Base-by-base conservation (phyloP, 2,888 invertebrate genomes). In the Pyrgus malvae region DNA sequence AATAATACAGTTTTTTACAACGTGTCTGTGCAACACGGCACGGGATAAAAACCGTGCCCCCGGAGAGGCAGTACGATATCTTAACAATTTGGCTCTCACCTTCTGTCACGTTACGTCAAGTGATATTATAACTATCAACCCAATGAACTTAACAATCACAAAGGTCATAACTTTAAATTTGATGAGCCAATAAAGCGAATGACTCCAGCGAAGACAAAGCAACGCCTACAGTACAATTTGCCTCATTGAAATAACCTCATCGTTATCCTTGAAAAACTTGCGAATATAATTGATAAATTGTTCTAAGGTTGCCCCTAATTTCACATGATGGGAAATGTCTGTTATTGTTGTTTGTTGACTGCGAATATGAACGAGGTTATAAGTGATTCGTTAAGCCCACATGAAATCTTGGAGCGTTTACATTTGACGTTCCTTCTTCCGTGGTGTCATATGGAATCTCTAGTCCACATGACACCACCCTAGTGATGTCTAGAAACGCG, bases 191-290 rank as follows among this genome's bases (percentile, higher is more conserved):
- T 23, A 8, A 50, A 50, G 33, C 27, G 7, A 35, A 42, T 19
- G 12, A 9, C 27, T 38, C 19, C 25, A 17, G 12, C 16, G 37
- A 14, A 38, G 44, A 38, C 29, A 29, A 53, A 44, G 27, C n/a
- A 37, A 44, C 63, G 58, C 72, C 72, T 64, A 71, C 72, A 48
- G 50, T 29, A 29, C 63, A 66, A 68, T 71, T 67, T 64, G 54
- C 41, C 54, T 63, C 61, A 68, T 68, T 67, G 63, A 60, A 50
- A 49, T 33, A 56, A 59, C 48, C 54, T 48, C 55, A 27, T 44
- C 27, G 14, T 42, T 16, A 44, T 29, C 45, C 44, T 33, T 53
- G 51, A 37, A 31, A 60, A 40, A 53, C 55, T 46, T 40, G 61
- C 44, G 31, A 58, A 60, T 56, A 45, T 33, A 46, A 56, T 48